Conservation (phyloP, 2,888 invertebrate species). For the Sericinus montela region DNA sequence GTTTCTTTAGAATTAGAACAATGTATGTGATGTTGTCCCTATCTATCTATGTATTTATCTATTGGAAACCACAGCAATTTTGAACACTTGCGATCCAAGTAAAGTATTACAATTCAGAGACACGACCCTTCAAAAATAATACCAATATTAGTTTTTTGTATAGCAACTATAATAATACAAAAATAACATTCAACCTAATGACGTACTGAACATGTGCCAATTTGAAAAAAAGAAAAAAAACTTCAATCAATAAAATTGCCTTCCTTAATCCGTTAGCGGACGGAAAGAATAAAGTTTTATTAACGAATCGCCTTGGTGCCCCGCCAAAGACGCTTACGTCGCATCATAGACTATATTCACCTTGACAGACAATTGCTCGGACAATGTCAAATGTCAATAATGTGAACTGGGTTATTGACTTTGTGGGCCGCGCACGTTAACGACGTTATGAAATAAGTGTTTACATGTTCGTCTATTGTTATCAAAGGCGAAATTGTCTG, state of each 20-base stretch:
- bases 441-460: neutral
- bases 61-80: no score
- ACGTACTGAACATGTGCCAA: neutral
- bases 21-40: no score
- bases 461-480: no score
- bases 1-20: no score
- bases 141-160: no score
- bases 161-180: no score
- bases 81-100: no score
- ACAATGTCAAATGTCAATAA: constrained; percentile 32
- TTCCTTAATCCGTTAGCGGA: constrained; percentile 12
- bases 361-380: constrained; percentile 34
- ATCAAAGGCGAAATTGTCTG: no score
- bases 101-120: no score
- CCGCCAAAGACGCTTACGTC: constrained; percentile 30
- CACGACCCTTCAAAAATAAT: no score
- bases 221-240: neutral
- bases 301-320: constrained; percentile 23
- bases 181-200: neutral
- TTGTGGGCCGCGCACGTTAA: neutral
- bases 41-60: no score
- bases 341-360: constrained; percentile 32
- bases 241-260: constrained; percentile 1
- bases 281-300: constrained; percentile 1
- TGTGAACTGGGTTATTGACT: constrained; percentile 8